Evolutionary conservation across 2,888 invertebrate species (phyloP), one percentile per base, ranked within the genome.

Genomic region (Lasioglossum morio): DNA sequence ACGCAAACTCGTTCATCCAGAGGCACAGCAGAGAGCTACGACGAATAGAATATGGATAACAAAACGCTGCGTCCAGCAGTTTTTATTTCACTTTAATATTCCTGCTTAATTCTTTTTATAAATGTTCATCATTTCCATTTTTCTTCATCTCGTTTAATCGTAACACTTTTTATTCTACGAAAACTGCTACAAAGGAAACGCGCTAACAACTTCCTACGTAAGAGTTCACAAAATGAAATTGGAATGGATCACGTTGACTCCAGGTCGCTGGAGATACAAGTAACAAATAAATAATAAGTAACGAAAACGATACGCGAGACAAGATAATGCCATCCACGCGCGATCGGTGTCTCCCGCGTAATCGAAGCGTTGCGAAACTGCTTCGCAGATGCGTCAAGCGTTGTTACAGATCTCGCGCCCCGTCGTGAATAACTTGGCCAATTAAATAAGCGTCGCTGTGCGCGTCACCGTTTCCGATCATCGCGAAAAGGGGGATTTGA

Each of bases 281-380:
- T 37, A 37, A 37, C 37, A 4, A 43, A 43, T 43, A 12, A 43
- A 43, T 12, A 43, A 43, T 43, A 43, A 43, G 12, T 14, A 27
- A 30, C 2, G 1, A 63, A 63, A 63, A 30, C 63, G 63, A 16
- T 30, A n/a, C 4, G 27, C 30, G 16, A 27, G 60, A 12, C n/a
- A n/a, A n/a, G 12, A 12, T 27, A 60, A 60, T 14, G 57, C 12
- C 4, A 12, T 27, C 12, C n/a, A 27, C 57, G 30, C 7, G 7
- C 30, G 63, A 40, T n/a, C 12, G 40, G n/a, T 16, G 53, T n/a
- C 23, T n/a, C 70, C 12, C 40, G 40, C 70, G 70, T 63, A 63
- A 43, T 40, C n/a, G 70, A 40, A 70, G n/a, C 70, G 70, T 70
- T 70, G 14, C 40, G 70, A 70, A 70, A 70, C 70, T 10, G n/a